Evolutionary conservation across 1,140 invertebrate genomes (phyloP).

Genomic region (Periplaneta americana): DNA sequence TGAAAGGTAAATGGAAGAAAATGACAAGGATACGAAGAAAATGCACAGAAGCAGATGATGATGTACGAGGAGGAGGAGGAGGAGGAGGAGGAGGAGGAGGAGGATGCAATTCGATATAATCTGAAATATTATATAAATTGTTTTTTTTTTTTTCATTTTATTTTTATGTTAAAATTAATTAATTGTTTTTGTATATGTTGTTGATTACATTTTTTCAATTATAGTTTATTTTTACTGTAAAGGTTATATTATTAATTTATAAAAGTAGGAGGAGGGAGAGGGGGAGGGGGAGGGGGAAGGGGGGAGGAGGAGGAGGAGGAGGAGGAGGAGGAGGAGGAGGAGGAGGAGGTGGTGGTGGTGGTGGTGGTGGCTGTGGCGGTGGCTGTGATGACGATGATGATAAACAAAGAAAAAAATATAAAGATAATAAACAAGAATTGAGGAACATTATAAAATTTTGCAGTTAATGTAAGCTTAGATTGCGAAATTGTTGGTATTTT

Average conservation of each 20-base stretch:
- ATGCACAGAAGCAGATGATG: not conserved
- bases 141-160: too few species aligned
- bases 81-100: not conserved
- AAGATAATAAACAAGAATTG: not conserved
- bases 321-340: not conserved
- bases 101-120: too few species aligned
- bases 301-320: not conserved
- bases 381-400: not conserved
- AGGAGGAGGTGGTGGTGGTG: not conserved
- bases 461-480: not conserved
- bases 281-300: not conserved
- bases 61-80: not conserved
- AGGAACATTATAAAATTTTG: too few species aligned
- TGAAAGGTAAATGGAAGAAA: not conserved
- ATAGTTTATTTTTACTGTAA: too few species aligned
- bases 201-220: too few species aligned
- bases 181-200: too few species aligned
- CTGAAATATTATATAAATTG: too few species aligned
- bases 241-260: too few species aligned
- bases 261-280: not conserved
- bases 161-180: too few species aligned
- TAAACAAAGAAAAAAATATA: not conserved
- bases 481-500: too few species aligned
- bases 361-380: too few species aligned
- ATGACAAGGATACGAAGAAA: not conserved